A percentile compares a stretch with the other conserved stretches of the same genome.
Conservation (phyloP, 2,113 vertebrate genomes). For the Spheniscus mendiculus region DNA sequence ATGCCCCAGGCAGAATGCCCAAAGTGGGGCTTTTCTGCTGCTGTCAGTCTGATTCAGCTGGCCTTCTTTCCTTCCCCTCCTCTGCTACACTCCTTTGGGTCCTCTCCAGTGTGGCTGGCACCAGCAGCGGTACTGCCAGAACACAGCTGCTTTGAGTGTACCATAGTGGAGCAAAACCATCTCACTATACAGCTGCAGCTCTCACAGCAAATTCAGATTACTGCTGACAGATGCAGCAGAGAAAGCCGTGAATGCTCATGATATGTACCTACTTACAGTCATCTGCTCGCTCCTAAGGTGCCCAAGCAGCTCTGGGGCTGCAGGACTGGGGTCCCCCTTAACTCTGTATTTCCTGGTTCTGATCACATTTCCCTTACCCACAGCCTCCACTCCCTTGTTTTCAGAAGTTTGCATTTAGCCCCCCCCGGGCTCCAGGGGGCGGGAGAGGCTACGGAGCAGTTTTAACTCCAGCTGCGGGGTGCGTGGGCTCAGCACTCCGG, state of each 20-base stretch:
- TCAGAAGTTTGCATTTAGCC: background rate
- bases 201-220: background rate
- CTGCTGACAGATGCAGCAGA: background rate
- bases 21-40: background rate
- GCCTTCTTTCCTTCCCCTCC: background rate
- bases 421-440: rapidly evolving
- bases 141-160: background rate
- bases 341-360: background rate
- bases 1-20: background rate
- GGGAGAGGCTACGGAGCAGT: rapidly evolving
- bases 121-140: background rate
- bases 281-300: background rate
- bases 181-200: background rate
- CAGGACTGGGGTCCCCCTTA: background rate
- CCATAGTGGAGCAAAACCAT: background rate
- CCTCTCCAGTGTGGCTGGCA: background rate
- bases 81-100: background rate
- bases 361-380: background rate
- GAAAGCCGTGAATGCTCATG: background rate
- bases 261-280: background rate
- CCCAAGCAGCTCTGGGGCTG: rapidly evolving
- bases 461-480: background rate
- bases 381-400: background rate
- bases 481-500: background rate
- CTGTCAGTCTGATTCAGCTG: background rate